A percentile compares a stretch with the other conserved stretches of the same genome.
Evolutionary conservation across 2,797 vertebrate species (phyloP).

Genomic region (Champsocephalus gunnari): DNA sequence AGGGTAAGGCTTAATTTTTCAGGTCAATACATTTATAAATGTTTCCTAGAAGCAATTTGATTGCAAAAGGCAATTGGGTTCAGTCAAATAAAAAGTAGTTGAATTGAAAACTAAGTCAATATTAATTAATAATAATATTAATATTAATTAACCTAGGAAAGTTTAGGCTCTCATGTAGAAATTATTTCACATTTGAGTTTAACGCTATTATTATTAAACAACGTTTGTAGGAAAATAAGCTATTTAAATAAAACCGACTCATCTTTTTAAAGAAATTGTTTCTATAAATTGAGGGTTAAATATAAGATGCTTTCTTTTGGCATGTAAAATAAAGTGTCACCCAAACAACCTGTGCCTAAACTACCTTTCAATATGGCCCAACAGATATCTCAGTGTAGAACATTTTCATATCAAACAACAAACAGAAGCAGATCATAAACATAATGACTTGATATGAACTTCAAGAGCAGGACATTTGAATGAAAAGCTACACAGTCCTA

Average conservation of each 20-base stretch:
- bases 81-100: too few species aligned
- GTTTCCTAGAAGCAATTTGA: neutral
- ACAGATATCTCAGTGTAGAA: neutral
- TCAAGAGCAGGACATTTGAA: neutral
- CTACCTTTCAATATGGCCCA: neutral
- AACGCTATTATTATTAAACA: too few species aligned
- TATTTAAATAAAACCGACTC: neutral
- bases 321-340: neutral
- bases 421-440: neutral
- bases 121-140: neutral
- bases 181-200: neutral
- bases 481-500: neutral
- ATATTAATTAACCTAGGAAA: too few species aligned
- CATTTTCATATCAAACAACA: constrained; percentile 7
- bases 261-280: neutral
- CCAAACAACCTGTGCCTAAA: neutral
- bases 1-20: neutral
- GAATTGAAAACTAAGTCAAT: neutral
- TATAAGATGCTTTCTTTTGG: neutral
- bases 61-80: neutral
- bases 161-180: neutral
- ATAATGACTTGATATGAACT: neutral
- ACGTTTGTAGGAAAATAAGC: neutral
- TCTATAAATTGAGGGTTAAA: neutral
- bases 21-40: neutral